Evolutionary conservation across 2,888 invertebrate genomes (phyloP).

Genomic region (Tinea trinotella): DNA sequence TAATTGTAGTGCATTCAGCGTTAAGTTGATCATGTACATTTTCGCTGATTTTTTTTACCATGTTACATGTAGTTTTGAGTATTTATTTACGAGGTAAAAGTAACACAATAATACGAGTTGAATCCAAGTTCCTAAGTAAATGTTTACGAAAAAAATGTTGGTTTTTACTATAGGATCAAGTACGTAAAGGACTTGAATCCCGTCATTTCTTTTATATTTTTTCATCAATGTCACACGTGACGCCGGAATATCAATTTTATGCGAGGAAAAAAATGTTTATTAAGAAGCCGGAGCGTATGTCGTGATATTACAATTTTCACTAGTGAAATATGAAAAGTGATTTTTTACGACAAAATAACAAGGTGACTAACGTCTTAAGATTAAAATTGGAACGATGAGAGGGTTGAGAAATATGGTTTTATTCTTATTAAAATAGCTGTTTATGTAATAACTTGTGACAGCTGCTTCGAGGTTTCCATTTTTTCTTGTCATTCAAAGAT

Average conservation of each 20-base stretch:
- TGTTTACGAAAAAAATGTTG: neutral
- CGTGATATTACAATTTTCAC: constrained; percentile 68
- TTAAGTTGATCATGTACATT: no score
- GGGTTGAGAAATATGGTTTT: constrained; percentile 33
- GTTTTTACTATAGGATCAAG: neutral
- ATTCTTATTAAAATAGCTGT: constrained; percentile 14
- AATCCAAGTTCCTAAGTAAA: no score
- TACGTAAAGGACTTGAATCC: constrained; percentile 35
- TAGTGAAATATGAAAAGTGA: constrained; percentile 71
- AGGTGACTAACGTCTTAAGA: constrained; percentile 52
- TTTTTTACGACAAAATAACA: constrained; percentile 70
- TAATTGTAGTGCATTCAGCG: no score
- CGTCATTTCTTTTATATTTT: constrained; percentile 69
- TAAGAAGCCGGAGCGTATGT: constrained; percentile 50
- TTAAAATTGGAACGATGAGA: constrained; percentile 51
- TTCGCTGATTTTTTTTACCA: no score
- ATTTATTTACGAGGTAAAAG: no score
- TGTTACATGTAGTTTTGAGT: no score
- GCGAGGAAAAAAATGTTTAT: constrained; percentile 68
- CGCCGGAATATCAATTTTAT: constrained; percentile 71
- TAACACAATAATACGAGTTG: no score
- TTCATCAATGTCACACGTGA: constrained; percentile 73
- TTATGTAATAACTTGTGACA: constrained; percentile 16
- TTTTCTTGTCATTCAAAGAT: neutral
- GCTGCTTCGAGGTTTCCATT: constrained; percentile 1